phyloP scores from a whole-genome alignment of 2,797 vertebrate genomes.

The Brotula barbata region DNA sequence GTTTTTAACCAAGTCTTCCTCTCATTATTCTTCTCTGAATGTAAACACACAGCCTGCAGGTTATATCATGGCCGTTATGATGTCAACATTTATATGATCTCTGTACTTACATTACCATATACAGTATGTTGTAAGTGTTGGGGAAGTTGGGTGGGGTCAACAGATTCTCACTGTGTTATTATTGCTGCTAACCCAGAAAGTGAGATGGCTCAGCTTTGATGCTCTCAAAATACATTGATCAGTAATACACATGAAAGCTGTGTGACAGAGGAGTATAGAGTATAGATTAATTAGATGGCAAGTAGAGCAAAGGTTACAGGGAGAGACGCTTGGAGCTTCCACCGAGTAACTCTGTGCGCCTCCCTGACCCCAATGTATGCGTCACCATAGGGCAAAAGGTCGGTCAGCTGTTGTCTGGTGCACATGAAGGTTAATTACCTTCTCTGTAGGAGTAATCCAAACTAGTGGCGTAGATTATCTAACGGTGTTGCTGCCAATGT shows the following conservation, averaged over 20 bases:
- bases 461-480: neutral
- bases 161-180: no score
- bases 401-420: slow-evolving; percentile 4
- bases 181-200: neutral
- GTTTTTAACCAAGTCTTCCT: no score
- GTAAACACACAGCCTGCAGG: no score
- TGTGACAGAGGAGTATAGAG: no score
- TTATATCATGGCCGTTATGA: no score
- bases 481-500: slow-evolving; percentile 7
- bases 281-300: no score
- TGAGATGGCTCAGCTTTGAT: no score
- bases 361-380: neutral
- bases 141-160: neutral
- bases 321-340: neutral
- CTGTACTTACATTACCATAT: no score
- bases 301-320: neutral
- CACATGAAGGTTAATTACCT: neutral
- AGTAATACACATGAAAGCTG: no score
- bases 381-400: slow-evolving; percentile 1
- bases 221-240: no score
- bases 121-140: neutral
- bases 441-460: neutral
- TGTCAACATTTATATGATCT: no score
- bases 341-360: neutral
- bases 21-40: no score